Evolutionary conservation across 1,140 invertebrate genomes (phyloP), one percentile per base, ranked within the genome.

Genomic region (Polyergus mexicanus): DNA sequence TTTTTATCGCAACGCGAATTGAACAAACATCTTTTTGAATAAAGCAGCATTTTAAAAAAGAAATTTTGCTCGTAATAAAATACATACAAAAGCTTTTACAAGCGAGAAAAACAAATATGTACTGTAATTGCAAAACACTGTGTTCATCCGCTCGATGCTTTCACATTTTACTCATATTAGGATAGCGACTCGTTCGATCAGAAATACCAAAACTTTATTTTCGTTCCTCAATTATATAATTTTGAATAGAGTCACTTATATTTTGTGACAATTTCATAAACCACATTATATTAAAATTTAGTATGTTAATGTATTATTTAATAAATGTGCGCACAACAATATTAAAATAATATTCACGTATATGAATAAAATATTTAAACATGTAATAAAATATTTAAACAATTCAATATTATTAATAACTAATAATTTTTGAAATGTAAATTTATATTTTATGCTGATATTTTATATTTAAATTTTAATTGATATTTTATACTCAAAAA

Each of bases 171-270:
- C 32, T 60, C 28, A 25, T 10, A 60, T 44, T 44, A 41, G 25
- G 10, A 60, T 11, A 47, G 0, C 25, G 66, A 11, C 5, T 44
- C 25, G 19, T 62, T 10, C 25, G 78, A 81, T 72, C 54, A 72
- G 54, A 60, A 58, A 71, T 58, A 2, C 4, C 22, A 25, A 72
- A 83, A 62, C 0, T 38, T 47, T 32, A 44, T 72, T 72, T 72
- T 10, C 3, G 25, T 47, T 22, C 22, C 8, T 32, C 6, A 72
- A 81, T 74, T 19, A 51, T 51, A 51, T 51, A 47, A 62, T 47
- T 71, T 11, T 19, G 47, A 44, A 13, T 47, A 38, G 28, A 83
- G 47, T 83, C 38, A 74, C 72, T 22, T 83, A 32, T 32, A 83
- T 81, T 72, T 72, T 71, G n/a, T 38, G 25, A 74, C 13, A 19